These are phyloP conservation scores for Thera obeliscata DNA, from an alignment of 2,888 invertebrate species.

Conservation along the genomic window DNA sequence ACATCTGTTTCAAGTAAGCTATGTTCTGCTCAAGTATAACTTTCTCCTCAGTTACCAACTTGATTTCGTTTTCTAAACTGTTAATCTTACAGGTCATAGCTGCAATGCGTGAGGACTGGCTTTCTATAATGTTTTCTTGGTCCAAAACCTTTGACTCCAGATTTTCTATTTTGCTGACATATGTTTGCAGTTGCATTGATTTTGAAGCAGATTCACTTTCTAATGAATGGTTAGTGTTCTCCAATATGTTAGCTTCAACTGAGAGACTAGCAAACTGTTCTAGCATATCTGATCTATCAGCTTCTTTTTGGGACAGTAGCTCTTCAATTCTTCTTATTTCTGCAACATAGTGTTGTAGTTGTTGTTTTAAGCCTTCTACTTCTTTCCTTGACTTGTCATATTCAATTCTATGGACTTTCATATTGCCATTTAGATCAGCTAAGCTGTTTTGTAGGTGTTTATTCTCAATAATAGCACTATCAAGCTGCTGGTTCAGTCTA, in stretches of 20 bases:
- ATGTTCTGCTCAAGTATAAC: conserved; percentile 72
- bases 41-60: conserved; percentile 74
- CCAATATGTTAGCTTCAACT: conserved; percentile 90
- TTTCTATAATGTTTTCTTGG: conserved; percentile 73
- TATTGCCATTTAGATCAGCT: conserved; percentile 86
- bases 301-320: conserved; percentile 89
- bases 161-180: conserved; percentile 78
- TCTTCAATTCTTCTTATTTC: conserved; percentile 93
- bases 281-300: conserved; percentile 91
- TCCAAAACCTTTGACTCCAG: conserved; percentile 86
- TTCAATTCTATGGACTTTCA: conserved; percentile 86
- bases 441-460: conserved; percentile 90
- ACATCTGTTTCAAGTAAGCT: conserved; percentile 75
- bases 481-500: conserved; percentile 81
- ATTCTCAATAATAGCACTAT: conserved; percentile 86
- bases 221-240: conserved; percentile 91
- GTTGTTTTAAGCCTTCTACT: conserved; percentile 89
- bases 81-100: conserved; percentile 70
- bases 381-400: conserved; percentile 88
- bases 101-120: conserved; percentile 67
- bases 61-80: conserved; percentile 74
- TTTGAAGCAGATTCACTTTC: conserved; percentile 91
- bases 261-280: conserved; percentile 91
- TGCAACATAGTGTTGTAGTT: conserved; percentile 91
- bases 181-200: conserved; percentile 83